These are phyloP conservation scores for Chitala chitala DNA, from an alignment of 2,113 vertebrate species.

Conservation along the genomic window DNA sequence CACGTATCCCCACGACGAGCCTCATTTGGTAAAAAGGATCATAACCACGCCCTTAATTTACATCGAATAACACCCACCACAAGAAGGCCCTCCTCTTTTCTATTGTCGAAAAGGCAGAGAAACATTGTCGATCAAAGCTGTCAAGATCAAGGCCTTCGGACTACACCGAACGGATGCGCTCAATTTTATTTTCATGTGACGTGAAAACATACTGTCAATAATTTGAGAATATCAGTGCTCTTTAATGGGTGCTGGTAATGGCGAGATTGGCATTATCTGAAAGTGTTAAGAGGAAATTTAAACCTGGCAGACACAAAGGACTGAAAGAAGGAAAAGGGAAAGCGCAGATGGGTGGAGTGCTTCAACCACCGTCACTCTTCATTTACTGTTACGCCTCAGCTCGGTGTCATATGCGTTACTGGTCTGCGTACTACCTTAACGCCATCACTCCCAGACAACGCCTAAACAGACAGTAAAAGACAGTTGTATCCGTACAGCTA, in stretches of 20 bases:
- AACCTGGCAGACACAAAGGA: not conserved
- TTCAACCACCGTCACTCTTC: not conserved
- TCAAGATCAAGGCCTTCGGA: conserved; percentile 21
- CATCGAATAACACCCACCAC: conserved; percentile 15
- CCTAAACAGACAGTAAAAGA: not conserved
- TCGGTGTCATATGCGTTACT: not conserved
- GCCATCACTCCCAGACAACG: not conserved
- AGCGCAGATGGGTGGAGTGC: not conserved
- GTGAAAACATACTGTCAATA: not conserved
- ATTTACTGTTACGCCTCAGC: not conserved
- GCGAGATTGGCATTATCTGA: not conserved
- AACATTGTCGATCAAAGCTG: conserved; percentile 49
- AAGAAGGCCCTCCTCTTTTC: conserved; percentile 41
- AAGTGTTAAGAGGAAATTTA: not conserved
- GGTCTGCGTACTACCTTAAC: not conserved
- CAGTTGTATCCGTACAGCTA: not conserved
- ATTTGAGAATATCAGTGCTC: not conserved
- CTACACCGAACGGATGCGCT: conserved; percentile 19
- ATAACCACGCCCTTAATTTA: conserved; percentile 34
- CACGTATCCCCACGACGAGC: not conserved
- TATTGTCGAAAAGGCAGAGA: conserved; percentile 47
- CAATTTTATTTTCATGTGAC: not conserved
- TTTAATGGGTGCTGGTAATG: not conserved
- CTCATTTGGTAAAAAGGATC: conserved; percentile 38
- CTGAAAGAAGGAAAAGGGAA: not conserved